Evolutionary conservation across 1,140 invertebrate species (phyloP).

Genomic region (Ptiloglossa arizonensis): DNA sequence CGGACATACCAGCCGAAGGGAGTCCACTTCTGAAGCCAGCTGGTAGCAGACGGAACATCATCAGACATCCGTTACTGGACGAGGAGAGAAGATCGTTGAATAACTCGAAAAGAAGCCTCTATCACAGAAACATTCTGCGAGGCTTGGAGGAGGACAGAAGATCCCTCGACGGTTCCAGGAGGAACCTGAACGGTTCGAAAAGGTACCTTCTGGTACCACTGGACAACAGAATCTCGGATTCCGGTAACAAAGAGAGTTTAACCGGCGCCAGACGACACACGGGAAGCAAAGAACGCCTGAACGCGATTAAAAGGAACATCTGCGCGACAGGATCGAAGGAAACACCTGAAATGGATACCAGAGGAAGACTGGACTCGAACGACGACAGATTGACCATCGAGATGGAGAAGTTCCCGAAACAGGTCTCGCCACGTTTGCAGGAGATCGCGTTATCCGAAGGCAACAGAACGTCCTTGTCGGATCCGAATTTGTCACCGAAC

Average conservation of each 20-base stretch:
- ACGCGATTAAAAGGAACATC: constrained; percentile 36
- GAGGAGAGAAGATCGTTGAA: constrained; percentile 63
- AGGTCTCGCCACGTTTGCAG: not conserved
- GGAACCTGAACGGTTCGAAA: constrained; percentile 57
- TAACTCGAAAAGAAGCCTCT: constrained; percentile 55
- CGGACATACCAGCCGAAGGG: not conserved
- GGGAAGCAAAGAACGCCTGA: constrained; percentile 62
- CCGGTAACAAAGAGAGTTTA: constrained; percentile 49
- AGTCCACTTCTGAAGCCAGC: constrained; percentile 5
- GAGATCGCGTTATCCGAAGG: not conserved
- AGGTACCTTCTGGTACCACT: constrained; percentile 60
- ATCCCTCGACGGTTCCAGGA: constrained; percentile 56
- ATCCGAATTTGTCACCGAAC: constrained; percentile 25
- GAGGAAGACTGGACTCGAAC: constrained; percentile 31
- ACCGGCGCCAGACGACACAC: constrained; percentile 54
- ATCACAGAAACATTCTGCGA: constrained; percentile 45
- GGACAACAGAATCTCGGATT: constrained; percentile 48
- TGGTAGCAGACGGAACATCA: not conserved
- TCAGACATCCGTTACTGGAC: constrained; percentile 42
- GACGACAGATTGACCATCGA: constrained; percentile 34
- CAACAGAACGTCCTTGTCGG: not conserved
- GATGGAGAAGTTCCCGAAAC: constrained; percentile 10
- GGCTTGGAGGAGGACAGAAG: constrained; percentile 58
- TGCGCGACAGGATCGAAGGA: constrained; percentile 48
- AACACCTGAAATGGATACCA: constrained; percentile 25